These are phyloP conservation scores for Siniperca obscura DNA, from an alignment of 2,797 vertebrate genomes.

Conservation along the genomic window DNA sequence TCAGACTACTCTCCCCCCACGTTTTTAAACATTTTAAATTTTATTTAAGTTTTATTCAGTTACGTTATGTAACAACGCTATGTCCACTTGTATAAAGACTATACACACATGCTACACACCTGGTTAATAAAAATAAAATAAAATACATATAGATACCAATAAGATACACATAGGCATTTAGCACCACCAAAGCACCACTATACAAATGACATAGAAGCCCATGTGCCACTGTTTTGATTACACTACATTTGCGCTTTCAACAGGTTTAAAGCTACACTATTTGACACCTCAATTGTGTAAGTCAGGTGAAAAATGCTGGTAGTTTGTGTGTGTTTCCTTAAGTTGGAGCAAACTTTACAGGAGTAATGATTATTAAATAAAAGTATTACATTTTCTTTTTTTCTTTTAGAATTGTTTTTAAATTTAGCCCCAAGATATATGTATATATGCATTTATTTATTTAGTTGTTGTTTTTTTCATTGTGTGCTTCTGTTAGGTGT, in stretches of 20 bases:
- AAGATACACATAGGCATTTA: no score
- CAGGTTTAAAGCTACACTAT: neutral
- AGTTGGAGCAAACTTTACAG: no score
- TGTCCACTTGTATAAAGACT: no score
- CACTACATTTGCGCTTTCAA: neutral
- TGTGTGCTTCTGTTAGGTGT: neutral
- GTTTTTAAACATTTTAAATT: conserved; percentile 1
- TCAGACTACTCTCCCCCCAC: conserved; percentile 86
- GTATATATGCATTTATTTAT: no score
- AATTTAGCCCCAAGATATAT: neutral
- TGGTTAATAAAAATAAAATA: no score
- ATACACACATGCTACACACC: no score
- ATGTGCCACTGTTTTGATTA: neutral
- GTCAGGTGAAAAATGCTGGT: no score
- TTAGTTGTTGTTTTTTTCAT: neutral
- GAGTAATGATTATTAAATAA: neutral
- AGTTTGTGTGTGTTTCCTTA: no score
- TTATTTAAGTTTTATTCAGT: neutral
- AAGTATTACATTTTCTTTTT: neutral
- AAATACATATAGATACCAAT: no score
- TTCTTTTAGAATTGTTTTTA: neutral
- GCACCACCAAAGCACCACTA: no score
- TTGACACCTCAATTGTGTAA: neutral
- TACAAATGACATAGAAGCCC: neutral
- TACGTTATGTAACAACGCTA: no score